A percentile compares a stretch with the other conserved stretches of the same genome.
These are phyloP conservation scores for Morpho helenor DNA, from an alignment of 2,888 invertebrate genomes.

Conservation along the genomic window DNA sequence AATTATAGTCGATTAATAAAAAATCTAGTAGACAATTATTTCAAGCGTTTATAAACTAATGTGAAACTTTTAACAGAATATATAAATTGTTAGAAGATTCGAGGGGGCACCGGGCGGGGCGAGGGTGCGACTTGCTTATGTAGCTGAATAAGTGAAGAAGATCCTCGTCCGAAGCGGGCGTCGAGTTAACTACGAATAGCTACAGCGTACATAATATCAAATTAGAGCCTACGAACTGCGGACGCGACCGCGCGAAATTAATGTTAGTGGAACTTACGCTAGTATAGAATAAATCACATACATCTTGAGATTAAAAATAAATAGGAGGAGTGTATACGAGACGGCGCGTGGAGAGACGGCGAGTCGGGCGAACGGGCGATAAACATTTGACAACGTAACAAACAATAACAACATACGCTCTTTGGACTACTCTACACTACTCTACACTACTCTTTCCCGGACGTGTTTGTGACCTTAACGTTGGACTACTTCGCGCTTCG, in stretches of 20 bases:
- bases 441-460: conserved; percentile 38
- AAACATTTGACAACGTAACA: conserved; percentile 48
- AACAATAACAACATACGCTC: conserved; percentile 60
- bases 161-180: conserved; percentile 37
- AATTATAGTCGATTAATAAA: conserved; percentile 54
- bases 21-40: conserved; percentile 55
- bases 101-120: conserved; percentile 35
- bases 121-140: conserved; percentile 68
- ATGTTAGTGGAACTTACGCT: conserved; percentile 65
- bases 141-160: conserved; percentile 64
- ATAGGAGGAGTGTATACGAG: conserved; percentile 64
- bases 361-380: conserved; percentile 59
- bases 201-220: conserved; percentile 30
- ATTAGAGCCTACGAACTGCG: conserved; percentile 43
- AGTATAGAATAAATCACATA: conserved; percentile 71
- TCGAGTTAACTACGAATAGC: conserved; percentile 16
- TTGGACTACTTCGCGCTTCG: conserved; percentile 42
- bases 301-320: conserved; percentile 71
- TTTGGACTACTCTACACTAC: conserved; percentile 51
- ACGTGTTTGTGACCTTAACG: conserved; percentile 59
- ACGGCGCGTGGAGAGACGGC: conserved; percentile 64
- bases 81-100: conserved; percentile 33
- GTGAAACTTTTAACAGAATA: conserved; percentile 44
- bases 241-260: conserved; percentile 19
- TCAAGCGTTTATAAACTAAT: conserved; percentile 50